A percentile compares a stretch with the other conserved stretches of the same genome.
These are phyloP conservation scores for Lordiphosa andalusiaca DNA, from an alignment of 2,888 invertebrate species.

Conservation along the genomic window DNA sequence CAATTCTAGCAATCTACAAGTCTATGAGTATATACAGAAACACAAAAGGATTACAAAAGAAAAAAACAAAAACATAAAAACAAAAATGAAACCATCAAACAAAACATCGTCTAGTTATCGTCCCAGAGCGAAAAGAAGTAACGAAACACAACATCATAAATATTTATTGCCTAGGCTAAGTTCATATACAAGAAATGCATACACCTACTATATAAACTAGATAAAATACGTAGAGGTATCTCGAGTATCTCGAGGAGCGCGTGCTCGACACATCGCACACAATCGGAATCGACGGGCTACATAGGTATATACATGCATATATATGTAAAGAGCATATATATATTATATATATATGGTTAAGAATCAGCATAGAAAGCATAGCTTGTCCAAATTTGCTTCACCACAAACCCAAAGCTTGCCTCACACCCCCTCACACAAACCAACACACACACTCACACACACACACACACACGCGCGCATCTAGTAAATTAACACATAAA, in stretches of 20 bases:
- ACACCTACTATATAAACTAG: conserved; percentile 20
- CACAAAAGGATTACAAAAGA: background rate
- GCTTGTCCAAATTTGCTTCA: conserved; percentile 22
- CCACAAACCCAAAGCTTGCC: conserved; percentile 11
- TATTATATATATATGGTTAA: conserved; percentile 18
- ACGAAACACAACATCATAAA: conserved; percentile 20
- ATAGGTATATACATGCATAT: conserved; percentile 1
- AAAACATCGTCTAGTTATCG: conserved; percentile 2
- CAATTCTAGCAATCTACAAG: conserved; percentile 37
- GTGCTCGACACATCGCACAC: conserved; percentile 34
- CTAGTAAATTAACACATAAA: conserved; percentile 19
- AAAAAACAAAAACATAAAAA: conserved; percentile 4
- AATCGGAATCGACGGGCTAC: conserved; percentile 18
- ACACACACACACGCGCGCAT: conserved; percentile 1
- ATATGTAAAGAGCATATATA: background rate
- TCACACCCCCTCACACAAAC: conserved; percentile 1
- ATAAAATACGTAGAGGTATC: conserved; percentile 22
- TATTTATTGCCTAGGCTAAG: conserved; percentile 68
- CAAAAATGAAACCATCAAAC: background rate
- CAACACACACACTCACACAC: conserved; percentile 4
- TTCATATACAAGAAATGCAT: conserved; percentile 35
- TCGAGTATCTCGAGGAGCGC: conserved; percentile 36
- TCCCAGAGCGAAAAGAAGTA: background rate
- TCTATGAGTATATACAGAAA: conserved; percentile 10
- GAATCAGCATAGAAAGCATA: conserved; percentile 36